A percentile compares a stretch with the other conserved stretches of the same genome.
phyloP scores from a whole-genome alignment of 2,888 invertebrate species.

The Cheilosia grossa region DNA sequence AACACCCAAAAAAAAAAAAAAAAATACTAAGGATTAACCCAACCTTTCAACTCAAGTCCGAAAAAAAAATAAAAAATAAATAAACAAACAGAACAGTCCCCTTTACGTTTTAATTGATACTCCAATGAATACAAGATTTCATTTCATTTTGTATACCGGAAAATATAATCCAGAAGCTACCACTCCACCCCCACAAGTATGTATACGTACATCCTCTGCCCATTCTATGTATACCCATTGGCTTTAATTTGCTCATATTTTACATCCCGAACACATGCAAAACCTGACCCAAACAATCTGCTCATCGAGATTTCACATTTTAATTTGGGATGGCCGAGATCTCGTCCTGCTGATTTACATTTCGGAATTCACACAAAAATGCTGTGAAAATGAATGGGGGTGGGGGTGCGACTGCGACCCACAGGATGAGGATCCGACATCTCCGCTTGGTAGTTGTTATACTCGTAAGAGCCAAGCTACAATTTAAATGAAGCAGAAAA shows the following conservation, averaged over 20 bases:
- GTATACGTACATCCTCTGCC: neutral
- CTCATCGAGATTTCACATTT: slow-evolving; percentile 70
- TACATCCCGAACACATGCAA: slow-evolving; percentile 58
- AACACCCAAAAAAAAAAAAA: slow-evolving; percentile 18
- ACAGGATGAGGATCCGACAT: slow-evolving; percentile 8
- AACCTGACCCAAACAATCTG: slow-evolving; percentile 70
- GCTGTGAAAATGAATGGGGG: slow-evolving; percentile 8
- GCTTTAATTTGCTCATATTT: slow-evolving; percentile 45
- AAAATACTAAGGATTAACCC: slow-evolving; percentile 18
- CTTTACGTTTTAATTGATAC: slow-evolving; percentile 62
- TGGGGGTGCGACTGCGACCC: neutral
- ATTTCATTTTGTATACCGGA: slow-evolving; percentile 15
- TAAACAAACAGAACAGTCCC: slow-evolving; percentile 34
- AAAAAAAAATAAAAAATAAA: slow-evolving; percentile 10
- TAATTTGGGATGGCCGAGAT: slow-evolving; percentile 58
- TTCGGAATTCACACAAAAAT: slow-evolving; percentile 45
- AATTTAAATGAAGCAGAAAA: slow-evolving; percentile 70
- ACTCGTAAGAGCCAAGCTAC: slow-evolving; percentile 35
- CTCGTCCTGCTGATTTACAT: slow-evolving; percentile 55
- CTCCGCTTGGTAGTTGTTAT: slow-evolving; percentile 11
- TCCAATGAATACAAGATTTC: slow-evolving; percentile 56
- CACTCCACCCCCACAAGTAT: neutral
- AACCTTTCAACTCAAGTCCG: slow-evolving; percentile 39
- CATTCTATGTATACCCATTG: neutral
- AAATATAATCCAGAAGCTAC: slow-evolving; percentile 52